Conservation (phyloP, 2,888 invertebrate species). For the Heterodera filipjevi region DNA sequence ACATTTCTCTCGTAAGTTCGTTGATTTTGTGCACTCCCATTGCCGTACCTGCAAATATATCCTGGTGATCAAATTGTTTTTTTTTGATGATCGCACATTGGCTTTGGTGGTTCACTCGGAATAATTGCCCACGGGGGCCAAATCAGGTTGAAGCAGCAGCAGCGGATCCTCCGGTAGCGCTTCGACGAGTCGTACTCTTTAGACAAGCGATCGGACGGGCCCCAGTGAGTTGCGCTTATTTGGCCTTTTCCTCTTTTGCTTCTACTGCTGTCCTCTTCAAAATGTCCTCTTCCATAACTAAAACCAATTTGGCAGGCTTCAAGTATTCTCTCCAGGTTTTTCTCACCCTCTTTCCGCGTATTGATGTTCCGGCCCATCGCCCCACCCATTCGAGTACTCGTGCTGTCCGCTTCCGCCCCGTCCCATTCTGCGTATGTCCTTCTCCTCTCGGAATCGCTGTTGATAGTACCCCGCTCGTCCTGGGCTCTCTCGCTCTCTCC, state of each 20-base stretch:
- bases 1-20: not conserved
- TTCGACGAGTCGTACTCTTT: not conserved
- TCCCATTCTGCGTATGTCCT: not conserved
- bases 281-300: conserved; percentile 13
- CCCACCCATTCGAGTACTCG: conserved; percentile 5
- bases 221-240: not conserved
- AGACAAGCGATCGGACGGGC: not conserved
- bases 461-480: not conserved
- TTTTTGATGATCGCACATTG: conserved; percentile 31
- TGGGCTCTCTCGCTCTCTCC: not conserved
- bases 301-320: not conserved
- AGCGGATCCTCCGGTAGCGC: conserved; percentile 42
- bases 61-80: not conserved
- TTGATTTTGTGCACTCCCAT: not conserved
- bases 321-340: not conserved
- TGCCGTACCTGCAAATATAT: not conserved
- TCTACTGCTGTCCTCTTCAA: not conserved
- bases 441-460: not conserved
- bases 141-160: conserved; percentile 51
- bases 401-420: not conserved
- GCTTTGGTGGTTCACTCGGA: conserved; percentile 41
- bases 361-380: not conserved
- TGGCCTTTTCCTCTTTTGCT: not conserved
- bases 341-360: conserved; percentile 9
- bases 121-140: conserved; percentile 54